Evolutionary conservation across 1,140 invertebrate species (phyloP).

Genomic region (Melipona quadrifasciata): DNA sequence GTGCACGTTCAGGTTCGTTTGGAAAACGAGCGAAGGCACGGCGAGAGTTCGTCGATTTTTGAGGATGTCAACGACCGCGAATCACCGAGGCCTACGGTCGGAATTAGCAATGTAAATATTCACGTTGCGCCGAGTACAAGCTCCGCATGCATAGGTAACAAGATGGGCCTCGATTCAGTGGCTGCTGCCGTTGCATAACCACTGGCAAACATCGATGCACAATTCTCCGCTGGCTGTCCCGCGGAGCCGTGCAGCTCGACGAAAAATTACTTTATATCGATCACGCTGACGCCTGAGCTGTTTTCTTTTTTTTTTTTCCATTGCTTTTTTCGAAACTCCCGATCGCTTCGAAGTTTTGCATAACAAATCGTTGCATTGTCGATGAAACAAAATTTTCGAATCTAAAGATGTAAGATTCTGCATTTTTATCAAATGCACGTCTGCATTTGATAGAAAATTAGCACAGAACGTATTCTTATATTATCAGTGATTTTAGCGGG

Average conservation of each 20-base stretch:
- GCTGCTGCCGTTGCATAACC: slow-evolving; percentile 48
- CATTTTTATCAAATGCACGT: no score
- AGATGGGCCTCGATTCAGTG: slow-evolving; percentile 48
- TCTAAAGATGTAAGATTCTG: no score
- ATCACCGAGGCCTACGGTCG: slow-evolving; percentile 36
- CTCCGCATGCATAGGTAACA: slow-evolving; percentile 45
- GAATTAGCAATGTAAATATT: slow-evolving; percentile 63
- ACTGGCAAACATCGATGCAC: slow-evolving; percentile 17
- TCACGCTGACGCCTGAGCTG: neutral
- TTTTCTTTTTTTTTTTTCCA: no score
- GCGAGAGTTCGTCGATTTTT: slow-evolving; percentile 19
- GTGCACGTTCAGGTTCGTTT: neutral
- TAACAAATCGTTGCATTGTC: no score
- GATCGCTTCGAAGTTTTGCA: no score
- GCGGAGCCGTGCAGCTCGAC: neutral
- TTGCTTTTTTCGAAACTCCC: no score
- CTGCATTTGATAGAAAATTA: no score
- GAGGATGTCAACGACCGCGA: slow-evolving; percentile 43
- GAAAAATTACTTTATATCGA: slow-evolving; percentile 29
- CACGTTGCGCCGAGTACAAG: slow-evolving; percentile 33
- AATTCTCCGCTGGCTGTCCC: neutral
- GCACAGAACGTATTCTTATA: no score
- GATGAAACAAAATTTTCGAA: no score
- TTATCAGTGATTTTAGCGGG: no score
- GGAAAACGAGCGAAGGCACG: neutral